Evolutionary conservation across 2,797 vertebrate species (phyloP).

Genomic region (Sebastes nivosus): DNA sequence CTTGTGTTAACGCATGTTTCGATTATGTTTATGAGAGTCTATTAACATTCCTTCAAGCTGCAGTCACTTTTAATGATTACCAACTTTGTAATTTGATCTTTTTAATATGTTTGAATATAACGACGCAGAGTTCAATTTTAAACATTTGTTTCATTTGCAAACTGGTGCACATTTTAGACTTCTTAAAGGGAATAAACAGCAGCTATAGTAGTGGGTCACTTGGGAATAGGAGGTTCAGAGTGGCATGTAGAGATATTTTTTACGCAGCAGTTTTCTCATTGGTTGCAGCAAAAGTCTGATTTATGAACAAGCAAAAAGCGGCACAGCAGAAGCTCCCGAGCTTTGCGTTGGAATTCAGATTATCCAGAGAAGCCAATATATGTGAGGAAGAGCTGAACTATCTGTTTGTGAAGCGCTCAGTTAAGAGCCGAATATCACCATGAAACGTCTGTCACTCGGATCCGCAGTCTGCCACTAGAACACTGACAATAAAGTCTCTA

Average conservation of each 20-base stretch:
- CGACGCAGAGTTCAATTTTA: neutral
- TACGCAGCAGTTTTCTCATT: slow-evolving; percentile 48
- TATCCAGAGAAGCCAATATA: slow-evolving; percentile 53
- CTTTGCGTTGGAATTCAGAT: slow-evolving; percentile 64
- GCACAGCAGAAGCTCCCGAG: slow-evolving; percentile 27
- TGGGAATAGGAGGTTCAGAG: slow-evolving; percentile 42
- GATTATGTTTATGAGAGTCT: neutral
- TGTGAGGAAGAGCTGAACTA: slow-evolving; percentile 29
- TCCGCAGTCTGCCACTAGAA: slow-evolving; percentile 25
- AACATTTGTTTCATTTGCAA: neutral
- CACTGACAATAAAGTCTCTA: too few species aligned
- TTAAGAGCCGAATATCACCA: slow-evolving; percentile 43
- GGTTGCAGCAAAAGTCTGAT: slow-evolving; percentile 54
- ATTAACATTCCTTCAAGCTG: neutral
- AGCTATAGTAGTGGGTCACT: slow-evolving; percentile 27
- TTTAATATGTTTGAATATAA: neutral
- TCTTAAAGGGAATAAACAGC: slow-evolving; percentile 12
- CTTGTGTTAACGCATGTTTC: neutral
- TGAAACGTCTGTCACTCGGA: slow-evolving; percentile 38
- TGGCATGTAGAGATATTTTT: slow-evolving; percentile 60
- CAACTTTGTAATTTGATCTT: slow-evolving; percentile 21
- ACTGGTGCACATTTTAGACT: slow-evolving; percentile 18
- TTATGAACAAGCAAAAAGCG: slow-evolving; percentile 48
- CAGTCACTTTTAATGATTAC: neutral
- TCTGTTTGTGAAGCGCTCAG: slow-evolving; percentile 42